Conservation (phyloP, 2,888 invertebrate species). For the Pyralis farinalis region DNA sequence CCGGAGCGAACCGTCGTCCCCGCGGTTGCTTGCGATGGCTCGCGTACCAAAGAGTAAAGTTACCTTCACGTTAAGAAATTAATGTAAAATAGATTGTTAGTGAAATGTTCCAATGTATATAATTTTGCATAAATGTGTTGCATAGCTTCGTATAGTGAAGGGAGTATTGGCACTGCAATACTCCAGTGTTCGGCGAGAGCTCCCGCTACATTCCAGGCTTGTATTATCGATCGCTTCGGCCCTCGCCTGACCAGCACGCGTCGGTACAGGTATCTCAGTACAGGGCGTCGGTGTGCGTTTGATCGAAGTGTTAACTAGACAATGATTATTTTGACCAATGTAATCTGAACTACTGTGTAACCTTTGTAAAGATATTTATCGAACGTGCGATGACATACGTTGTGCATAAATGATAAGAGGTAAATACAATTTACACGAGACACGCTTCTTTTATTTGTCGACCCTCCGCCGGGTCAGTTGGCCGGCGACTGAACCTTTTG, state of each 20-base stretch:
- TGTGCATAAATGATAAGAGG: slow-evolving; percentile 73
- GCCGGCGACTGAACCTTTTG: no score
- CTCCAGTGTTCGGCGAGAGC: slow-evolving; percentile 7
- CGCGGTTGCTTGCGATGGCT: slow-evolving; percentile 41
- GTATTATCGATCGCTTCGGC: slow-evolving; percentile 47
- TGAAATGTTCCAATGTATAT: slow-evolving; percentile 60
- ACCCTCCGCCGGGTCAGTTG: no score
- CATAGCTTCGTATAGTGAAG: slow-evolving; percentile 53
- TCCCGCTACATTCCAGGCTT: slow-evolving; percentile 63
- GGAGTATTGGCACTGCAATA: slow-evolving; percentile 27
- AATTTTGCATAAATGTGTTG: slow-evolving; percentile 67
- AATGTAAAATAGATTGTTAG: slow-evolving; percentile 67
- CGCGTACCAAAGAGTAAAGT: slow-evolving; percentile 79
- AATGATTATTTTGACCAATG: slow-evolving; percentile 76
- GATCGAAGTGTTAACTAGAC: slow-evolving; percentile 54
- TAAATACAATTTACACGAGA: slow-evolving; percentile 81
- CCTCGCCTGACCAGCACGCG: slow-evolving; percentile 21
- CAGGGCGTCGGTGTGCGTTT: slow-evolving; percentile 18
- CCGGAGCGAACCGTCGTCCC: slow-evolving; percentile 12
- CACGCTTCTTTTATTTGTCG: slow-evolving; percentile 51
- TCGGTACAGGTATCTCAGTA: slow-evolving; percentile 15
- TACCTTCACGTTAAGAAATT: slow-evolving; percentile 72
- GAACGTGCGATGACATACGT: slow-evolving; percentile 63
- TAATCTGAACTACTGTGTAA: slow-evolving; percentile 74
- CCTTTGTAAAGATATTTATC: slow-evolving; percentile 76